These are phyloP conservation scores for Diaprepes abbreviatus DNA, from an alignment of 2,888 invertebrate genomes.

Conservation along the genomic window DNA sequence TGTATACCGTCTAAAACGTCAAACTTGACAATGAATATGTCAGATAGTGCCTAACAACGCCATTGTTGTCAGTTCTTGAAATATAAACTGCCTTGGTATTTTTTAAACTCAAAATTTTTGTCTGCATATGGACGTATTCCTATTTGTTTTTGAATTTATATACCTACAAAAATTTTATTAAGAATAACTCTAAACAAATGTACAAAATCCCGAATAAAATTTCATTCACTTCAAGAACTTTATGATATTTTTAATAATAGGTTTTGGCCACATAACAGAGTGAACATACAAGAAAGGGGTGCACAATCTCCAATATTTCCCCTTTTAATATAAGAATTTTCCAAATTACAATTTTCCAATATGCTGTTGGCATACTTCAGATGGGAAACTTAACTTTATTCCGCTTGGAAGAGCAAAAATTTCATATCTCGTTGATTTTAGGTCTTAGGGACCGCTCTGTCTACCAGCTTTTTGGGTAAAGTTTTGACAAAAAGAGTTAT, in stretches of 20 bases:
- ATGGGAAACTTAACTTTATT: constrained; percentile 42
- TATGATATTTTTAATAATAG: constrained; percentile 13
- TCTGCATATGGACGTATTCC: too few species aligned
- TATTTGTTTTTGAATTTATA: too few species aligned
- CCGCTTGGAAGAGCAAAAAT: constrained; percentile 62
- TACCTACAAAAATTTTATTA: too few species aligned
- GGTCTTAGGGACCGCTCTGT: constrained; percentile 51
- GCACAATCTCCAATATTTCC: constrained; percentile 14
- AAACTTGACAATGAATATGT: too few species aligned
- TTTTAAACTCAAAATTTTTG: too few species aligned
- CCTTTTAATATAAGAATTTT: constrained; percentile 34
- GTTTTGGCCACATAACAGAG: background rate
- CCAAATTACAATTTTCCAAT: constrained; percentile 43
- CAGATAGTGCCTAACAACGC: too few species aligned
- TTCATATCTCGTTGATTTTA: constrained; percentile 66
- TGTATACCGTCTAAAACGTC: too few species aligned
- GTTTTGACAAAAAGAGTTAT: constrained; percentile 21
- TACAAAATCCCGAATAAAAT: too few species aligned
- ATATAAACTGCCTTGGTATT: too few species aligned
- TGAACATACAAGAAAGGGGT: background rate
- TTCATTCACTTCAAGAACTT: constrained; percentile 1
- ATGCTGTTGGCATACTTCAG: constrained; percentile 33
- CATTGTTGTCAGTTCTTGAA: too few species aligned
- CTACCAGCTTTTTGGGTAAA: constrained; percentile 20
- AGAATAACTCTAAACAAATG: too few species aligned